phyloP scores from a whole-genome alignment of 2,797 vertebrate genomes.

The Anniella stebbinsi region DNA sequence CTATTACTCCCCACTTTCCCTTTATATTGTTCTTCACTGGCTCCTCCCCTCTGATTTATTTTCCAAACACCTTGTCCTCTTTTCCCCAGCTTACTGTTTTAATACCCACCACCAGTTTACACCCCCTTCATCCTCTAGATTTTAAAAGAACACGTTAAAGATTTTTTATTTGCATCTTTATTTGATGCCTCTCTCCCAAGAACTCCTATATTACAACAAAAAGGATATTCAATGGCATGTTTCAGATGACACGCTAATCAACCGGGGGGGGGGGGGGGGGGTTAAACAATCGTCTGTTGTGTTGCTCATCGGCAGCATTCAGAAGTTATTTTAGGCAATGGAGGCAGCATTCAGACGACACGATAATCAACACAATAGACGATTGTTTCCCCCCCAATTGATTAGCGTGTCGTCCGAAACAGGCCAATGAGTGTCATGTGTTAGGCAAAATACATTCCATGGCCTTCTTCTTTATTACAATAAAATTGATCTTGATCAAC shows the following conservation, averaged over 20 bases:
- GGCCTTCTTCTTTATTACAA: neutral
- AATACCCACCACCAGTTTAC: neutral
- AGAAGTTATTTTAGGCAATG: too few relatives aligned
- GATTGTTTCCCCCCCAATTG: too few relatives aligned
- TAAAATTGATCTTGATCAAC: neutral
- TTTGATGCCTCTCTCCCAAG: neutral
- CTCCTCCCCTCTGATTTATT: neutral
- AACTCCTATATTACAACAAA: neutral
- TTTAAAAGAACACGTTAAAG: neutral
- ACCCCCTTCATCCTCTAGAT: neutral
- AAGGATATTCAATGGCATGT: neutral
- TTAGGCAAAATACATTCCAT: neutral
- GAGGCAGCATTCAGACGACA: too few relatives aligned
- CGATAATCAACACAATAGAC: too few relatives aligned
- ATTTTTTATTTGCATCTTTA: neutral
- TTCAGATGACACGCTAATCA: too few relatives aligned
- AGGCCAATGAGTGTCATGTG: neutral
- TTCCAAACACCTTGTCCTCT: neutral
- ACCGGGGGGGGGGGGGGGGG: too few relatives aligned
- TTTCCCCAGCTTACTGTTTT: neutral
- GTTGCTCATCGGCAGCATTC: too few relatives aligned
- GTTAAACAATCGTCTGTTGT: too few relatives aligned
- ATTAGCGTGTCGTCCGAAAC: too few relatives aligned
- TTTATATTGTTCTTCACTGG: neutral
- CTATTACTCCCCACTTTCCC: neutral